Evolutionary conservation across 2,888 invertebrate species (phyloP), one percentile per base, ranked within the genome.

Genomic region (Nomada flava): DNA sequence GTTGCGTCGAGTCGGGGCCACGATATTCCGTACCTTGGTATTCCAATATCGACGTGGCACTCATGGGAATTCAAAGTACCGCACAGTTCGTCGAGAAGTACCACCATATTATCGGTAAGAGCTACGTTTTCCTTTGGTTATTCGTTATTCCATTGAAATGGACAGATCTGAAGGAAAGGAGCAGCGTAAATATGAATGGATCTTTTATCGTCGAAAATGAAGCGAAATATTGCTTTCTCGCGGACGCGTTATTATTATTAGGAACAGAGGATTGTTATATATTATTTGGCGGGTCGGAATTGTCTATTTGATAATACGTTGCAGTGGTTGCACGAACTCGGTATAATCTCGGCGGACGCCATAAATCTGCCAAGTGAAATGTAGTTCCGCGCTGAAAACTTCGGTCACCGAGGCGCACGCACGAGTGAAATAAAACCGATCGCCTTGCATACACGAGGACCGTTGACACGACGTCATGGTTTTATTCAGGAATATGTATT

Each of bases 61-160:
- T 92, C 91, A 94, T 94, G 94, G 94, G 94, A 92, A 93, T 94
- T 91, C 94, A 94, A 93, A 94, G 92, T 78, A 94, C 94, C 76
- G 91, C 93, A 55, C 94, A 94, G 88, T 94, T 93, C 88, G 90
- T 94, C 87, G 93, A 94, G 83, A 94, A 94, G 90, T 92, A 93
- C 92, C 93, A 93, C 92, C 93, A 93, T 69, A 90, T 93, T 88
- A 91, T 92, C 89, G 93, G 93, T 92, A 85, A 91, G 89, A 55
- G 11, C 15, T 4, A 13, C 11, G 5, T 15, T 44, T 63, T 47
- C 44, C 18, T 23, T 23, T 13, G 9, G 29, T 29, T n/a, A 4
- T 3, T 44, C 4, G 0, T 42, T 67, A 44, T 13, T 20, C 10
- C 62, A 42, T 44, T 44, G 62, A n/a, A 20, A 26, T 59, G 7